These are phyloP conservation scores for Gasteruption jaculator DNA, from an alignment of 2,888 invertebrate species.

Conservation along the genomic window DNA sequence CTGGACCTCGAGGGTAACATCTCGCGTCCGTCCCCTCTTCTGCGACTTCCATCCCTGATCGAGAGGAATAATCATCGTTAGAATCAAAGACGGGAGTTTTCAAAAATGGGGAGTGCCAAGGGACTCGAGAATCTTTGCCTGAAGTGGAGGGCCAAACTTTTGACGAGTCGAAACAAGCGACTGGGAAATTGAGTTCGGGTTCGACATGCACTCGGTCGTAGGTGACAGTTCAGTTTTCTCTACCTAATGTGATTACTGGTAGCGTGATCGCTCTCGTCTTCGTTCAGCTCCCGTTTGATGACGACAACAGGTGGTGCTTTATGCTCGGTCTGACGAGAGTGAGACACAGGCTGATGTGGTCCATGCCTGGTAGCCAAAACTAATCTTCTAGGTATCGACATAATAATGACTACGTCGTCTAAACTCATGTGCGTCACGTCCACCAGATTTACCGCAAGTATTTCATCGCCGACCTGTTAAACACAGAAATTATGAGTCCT, in stretches of 20 bases:
- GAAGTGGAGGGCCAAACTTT: no score
- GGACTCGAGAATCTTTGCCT: no score
- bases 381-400: constrained; percentile 96
- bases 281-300: constrained; percentile 80
- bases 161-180: no score
- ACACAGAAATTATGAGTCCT: no score
- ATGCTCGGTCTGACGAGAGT: constrained; percentile 58
- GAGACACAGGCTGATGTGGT: constrained; percentile 45
- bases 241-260: constrained; percentile 50
- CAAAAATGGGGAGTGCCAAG: no score
- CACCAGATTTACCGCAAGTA: constrained; percentile 95
- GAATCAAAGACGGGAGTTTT: background rate
- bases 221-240: background rate
- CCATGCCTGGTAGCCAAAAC: constrained; percentile 86
- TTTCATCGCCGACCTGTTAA: constrained; percentile 95
- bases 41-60: constrained; percentile 57
- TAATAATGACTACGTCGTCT: constrained; percentile 98
- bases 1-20: constrained; percentile 74
- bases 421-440: constrained; percentile 97
- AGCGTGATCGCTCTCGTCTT: constrained; percentile 65
- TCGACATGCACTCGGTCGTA: background rate
- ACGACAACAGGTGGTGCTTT: constrained; percentile 91
- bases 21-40: constrained; percentile 74
- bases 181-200: no score
- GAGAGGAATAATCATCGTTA: constrained; percentile 25